Base-by-base conservation (phyloP, 1,140 invertebrate species). In the Trichonephila clavata region DNA sequence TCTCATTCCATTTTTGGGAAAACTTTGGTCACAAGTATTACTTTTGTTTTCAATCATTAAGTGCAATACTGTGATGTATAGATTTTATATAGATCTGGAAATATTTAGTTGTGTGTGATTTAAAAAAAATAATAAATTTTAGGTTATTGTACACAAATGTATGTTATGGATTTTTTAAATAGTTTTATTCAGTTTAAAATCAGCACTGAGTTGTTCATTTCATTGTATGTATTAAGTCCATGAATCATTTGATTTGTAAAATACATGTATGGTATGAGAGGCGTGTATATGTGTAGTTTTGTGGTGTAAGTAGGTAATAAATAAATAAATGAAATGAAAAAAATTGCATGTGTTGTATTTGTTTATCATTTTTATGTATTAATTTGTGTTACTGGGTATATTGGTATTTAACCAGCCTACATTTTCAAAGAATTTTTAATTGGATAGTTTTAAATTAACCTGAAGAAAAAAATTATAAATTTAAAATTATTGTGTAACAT, bases 1-100 rank as follows among this genome's bases (percentile, higher is more conserved):
- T 77, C 71, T 77, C 27, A 77, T 77, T 77, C 27, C 32, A 39
- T 77, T 77, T 7, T 39, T 27, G 71, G 71, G 71, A 39, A 77
- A 77, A 77, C 71, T 77, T 77, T 77, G 71, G 71, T 77, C 71
- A 77, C 71, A 77, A 68, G 65, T 68, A 50, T 83, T 83, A 83
- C 50, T 83, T 43, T 43, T 59, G 50, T 59, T 59, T 84, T 59
- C 50, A 84, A 59, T 84, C 43, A 21, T 84, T 83, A 18, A 86
- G 92, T 93, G 92, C 92, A 93, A 93, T 93, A 93, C 92, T 93
- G 92, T 93, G 92, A 93, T 93, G 92, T 93, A 65, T 87, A 87
- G 86, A 87, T 59, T 80, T 60, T 87, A 81, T 39, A 39, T 83
- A 93, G 92, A 93, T 93, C 92, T 93, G 92, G 84, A 93, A 88